phyloP scores from a whole-genome alignment of 1,140 invertebrate genomes.

The Drosophila micromelanica region DNA sequence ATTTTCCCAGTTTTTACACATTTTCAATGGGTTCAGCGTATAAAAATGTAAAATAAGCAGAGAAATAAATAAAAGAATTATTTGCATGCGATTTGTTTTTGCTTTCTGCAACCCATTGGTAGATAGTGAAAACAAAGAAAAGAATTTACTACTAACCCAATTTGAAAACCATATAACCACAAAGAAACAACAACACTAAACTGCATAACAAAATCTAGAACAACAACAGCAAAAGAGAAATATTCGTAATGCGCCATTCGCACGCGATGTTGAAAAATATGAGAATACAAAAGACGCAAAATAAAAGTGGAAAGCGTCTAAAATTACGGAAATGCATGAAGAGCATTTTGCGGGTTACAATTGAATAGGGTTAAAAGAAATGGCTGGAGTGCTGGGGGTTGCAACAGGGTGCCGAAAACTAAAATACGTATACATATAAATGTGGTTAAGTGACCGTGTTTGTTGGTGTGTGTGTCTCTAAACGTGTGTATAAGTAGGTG shows the following conservation, averaged over 20 bases:
- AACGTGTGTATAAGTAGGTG: background rate
- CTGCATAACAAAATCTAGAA: conserved; percentile 10
- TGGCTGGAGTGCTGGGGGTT: background rate
- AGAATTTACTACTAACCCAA: conserved; percentile 75
- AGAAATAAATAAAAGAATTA: background rate
- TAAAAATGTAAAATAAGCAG: conserved; percentile 19
- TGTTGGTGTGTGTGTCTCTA: conserved; percentile 18
- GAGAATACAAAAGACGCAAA: conserved; percentile 64
- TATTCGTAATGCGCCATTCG: conserved; percentile 12
- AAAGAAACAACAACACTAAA: conserved; percentile 38
- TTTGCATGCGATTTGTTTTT: conserved; percentile 24
- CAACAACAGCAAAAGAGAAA: conserved; percentile 13
- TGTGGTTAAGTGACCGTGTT: conserved; percentile 15
- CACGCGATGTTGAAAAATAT: conserved; percentile 51
- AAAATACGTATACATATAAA: conserved; percentile 16
- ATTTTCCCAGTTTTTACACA: too few relatives aligned
- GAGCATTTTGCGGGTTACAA: conserved; percentile 33
- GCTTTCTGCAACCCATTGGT: conserved; percentile 12
- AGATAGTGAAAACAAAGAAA: conserved; percentile 64
- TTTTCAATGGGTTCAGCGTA: too few relatives aligned
- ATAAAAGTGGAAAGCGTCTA: conserved; percentile 64
- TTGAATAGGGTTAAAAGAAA: background rate
- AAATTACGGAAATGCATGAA: conserved; percentile 67
- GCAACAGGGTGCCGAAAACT: conserved; percentile 16
- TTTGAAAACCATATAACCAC: conserved; percentile 57